These are phyloP conservation scores for Leptinotarsa defecta DNA, from an alignment of 1,140 invertebrate genomes.

Conservation along the genomic window DNA sequence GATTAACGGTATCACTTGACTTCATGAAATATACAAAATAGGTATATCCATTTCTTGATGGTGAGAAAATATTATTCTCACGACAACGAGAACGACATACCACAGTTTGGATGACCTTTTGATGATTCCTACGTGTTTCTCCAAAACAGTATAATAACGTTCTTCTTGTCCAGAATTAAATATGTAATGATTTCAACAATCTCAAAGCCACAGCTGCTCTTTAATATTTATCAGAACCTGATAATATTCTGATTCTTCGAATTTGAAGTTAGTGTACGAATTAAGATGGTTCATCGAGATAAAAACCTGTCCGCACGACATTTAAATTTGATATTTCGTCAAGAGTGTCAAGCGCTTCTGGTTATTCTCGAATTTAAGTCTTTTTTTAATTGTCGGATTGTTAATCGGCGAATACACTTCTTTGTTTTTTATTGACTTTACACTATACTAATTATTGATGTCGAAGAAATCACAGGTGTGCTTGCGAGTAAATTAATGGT, in stretches of 20 bases:
- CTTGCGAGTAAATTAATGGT: no score
- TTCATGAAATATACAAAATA: not conserved
- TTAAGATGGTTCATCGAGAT: constrained; percentile 25
- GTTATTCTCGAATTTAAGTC: constrained; percentile 1
- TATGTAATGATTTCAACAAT: constrained; percentile 11
- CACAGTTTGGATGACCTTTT: constrained; percentile 12
- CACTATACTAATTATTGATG: not conserved
- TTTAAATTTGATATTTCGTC: constrained; percentile 7
- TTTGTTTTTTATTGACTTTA: not conserved
- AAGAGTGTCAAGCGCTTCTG: not conserved
- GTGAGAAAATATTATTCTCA: constrained; percentile 24
- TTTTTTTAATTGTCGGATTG: not conserved
- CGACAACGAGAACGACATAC: not conserved
- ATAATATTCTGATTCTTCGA: constrained; percentile 31
- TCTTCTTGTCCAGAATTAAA: constrained; percentile 1
- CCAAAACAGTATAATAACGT: not conserved
- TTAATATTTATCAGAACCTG: constrained; percentile 33
- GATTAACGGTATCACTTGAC: not conserved
- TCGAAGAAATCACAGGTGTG: not conserved
- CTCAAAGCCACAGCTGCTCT: constrained; percentile 14
- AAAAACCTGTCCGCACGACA: constrained; percentile 15
- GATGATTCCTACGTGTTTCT: constrained; percentile 19
- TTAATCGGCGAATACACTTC: not conserved
- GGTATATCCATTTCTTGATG: constrained; percentile 4
- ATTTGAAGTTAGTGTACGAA: constrained; percentile 21